phyloP scores from a whole-genome alignment of 2,888 invertebrate genomes.

The Drosophila mimetica region DNA sequence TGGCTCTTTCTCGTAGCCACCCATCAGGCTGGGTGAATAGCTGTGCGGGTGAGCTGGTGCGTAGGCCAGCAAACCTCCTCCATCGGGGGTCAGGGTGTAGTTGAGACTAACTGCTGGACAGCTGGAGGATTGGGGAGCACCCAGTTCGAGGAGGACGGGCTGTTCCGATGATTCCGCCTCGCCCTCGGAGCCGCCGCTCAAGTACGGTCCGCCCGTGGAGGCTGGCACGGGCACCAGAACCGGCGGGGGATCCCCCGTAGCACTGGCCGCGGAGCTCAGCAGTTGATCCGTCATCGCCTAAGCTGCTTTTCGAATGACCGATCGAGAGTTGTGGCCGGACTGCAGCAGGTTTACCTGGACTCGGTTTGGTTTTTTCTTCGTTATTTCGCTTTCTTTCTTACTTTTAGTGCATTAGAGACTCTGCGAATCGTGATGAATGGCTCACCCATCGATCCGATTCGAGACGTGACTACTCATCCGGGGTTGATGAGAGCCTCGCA shows the following conservation, averaged over 20 bases:
- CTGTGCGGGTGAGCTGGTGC: conserved; percentile 19
- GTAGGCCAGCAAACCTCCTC: conserved; percentile 47
- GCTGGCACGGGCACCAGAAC: conserved; percentile 60
- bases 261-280: conserved; percentile 56
- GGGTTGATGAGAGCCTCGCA: conserved; percentile 43
- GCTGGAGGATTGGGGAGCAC: conserved; percentile 43
- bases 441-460: conserved; percentile 47
- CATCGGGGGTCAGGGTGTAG: conserved; percentile 59
- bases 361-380: background rate
- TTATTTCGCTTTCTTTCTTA: conserved; percentile 7
- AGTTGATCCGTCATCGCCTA: conserved; percentile 77
- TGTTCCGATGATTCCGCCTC: conserved; percentile 74
- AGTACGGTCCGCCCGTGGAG: conserved; percentile 38
- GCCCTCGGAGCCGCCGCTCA: conserved; percentile 44
- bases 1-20: conserved; percentile 57
- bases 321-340: conserved; percentile 8
- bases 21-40: conserved; percentile 58
- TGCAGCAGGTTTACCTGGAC: conserved; percentile 42
- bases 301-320: conserved; percentile 52
- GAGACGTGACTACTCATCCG: conserved; percentile 57
- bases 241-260: conserved; percentile 49
- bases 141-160: conserved; percentile 77
- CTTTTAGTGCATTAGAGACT: conserved; percentile 46
- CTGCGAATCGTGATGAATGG: conserved; percentile 51
- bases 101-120: conserved; percentile 42